These are phyloP conservation scores for human DNA, from an alignment of 2,113 vertebrate genomes.

Conservation along the genomic window GRCh38 chr4:116286501-116287000, in stretches of 20 bases:
- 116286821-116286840: neutral
- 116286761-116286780: conserved; percentile 66
- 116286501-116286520: conserved; percentile 1
- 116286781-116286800: conserved; percentile 65
- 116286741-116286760: conserved; percentile 70
- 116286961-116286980: neutral
- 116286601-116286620: conserved; percentile 64
- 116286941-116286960: neutral
- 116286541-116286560: conserved; percentile 72
- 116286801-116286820: conserved; percentile 63
- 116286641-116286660: conserved; percentile 79
- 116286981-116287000: neutral
- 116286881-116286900: neutral
- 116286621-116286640: conserved; percentile 66
- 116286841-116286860: neutral
- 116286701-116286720: conserved; percentile 76
- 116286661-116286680: conserved; percentile 73
- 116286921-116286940: neutral
- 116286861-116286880: neutral
- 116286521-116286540: conserved; percentile 58
- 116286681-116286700: conserved; percentile 78
- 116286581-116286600: conserved; percentile 57
- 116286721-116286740: conserved; percentile 82
- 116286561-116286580: conserved; percentile 76
- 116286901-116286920: neutral